Percentiles rank a stretch among this genome's conserved stretches.
These are phyloP conservation scores for Oncorhynchus gorbuscha DNA, from an alignment of 2,113 vertebrate species.

Conservation along the genomic window DNA sequence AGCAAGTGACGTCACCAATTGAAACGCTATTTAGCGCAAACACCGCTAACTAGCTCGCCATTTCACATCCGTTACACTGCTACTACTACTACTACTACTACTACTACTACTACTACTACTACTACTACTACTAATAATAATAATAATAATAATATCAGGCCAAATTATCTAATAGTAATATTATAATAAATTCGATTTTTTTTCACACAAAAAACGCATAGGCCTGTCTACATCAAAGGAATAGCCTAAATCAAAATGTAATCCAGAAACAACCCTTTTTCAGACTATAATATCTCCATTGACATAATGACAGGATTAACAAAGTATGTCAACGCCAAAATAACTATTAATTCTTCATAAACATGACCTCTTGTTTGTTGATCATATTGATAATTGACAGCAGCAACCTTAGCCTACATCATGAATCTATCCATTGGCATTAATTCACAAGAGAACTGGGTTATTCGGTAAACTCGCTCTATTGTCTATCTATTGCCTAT, in stretches of 20 bases:
- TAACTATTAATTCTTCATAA: not conserved
- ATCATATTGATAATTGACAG: not conserved
- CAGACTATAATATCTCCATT: not conserved
- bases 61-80: too few relatives aligned
- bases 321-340: not conserved
- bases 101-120: too few relatives aligned
- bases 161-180: not conserved
- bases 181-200: not conserved
- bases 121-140: too few relatives aligned
- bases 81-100: too few relatives aligned
- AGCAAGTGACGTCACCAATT: too few relatives aligned
- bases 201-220: not conserved
- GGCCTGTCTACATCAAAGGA: not conserved
- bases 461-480: constrained; percentile 50
- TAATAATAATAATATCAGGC: too few relatives aligned
- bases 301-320: not conserved
- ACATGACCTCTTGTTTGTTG: not conserved
- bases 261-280: not conserved
- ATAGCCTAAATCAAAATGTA: too few relatives aligned
- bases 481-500: constrained; percentile 38
- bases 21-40: too few relatives aligned
- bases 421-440: too few relatives aligned
- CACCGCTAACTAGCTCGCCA: too few relatives aligned
- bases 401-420: not conserved
- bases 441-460: constrained; percentile 3